Base-by-base conservation (phyloP, 2,888 invertebrate genomes). In the Cinara cedri region DNA sequence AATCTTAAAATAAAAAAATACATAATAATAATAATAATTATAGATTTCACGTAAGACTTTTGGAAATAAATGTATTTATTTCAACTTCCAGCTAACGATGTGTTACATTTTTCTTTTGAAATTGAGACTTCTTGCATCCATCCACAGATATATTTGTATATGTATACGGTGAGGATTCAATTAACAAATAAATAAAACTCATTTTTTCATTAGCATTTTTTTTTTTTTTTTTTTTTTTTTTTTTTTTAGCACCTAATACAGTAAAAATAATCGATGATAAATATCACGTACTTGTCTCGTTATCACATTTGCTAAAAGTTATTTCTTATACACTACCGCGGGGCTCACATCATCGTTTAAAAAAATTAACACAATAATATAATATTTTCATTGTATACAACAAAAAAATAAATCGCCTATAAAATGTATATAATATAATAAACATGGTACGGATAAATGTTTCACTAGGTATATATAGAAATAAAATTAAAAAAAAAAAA, bases 261-360 rank as follows among this genome's bases (percentile, higher is more conserved):
- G 60, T 70, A 78, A 24, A 78, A 70, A 46, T 55, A 44, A 78
- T 78, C 68, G 78, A 68, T 68, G 78, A 70, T 78, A 34, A 34
- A 34, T 34, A 34, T 34, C 34, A 34, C 68, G 70, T 70, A 78
- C 78, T 78, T 57, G 70, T 78, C 70, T 62, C 68, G 66, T 70
- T 78, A 78, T 78, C 78, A 78, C 78, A 78, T 68, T 70, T 57
- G 51, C 78, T 78, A 78, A 76, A 66, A 66, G 57, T 51, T 68
- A 76, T 68, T 75, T 75, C 63, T 75, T 75, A 72, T 42, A 72
- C 63, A 1, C 63, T 75, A 75, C 51, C 65, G 19, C 26, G 44
- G 72, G 62, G 34, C 19, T 63, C 62, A 63, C 11, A 71, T 51
- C 9, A 51, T 72, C 24, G 51, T 24, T 51, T 42, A 21, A 16